A percentile compares a stretch with the other conserved stretches of the same genome.
Evolutionary conservation across 2,888 invertebrate species (phyloP).

Genomic region (Aspidapion aeneum): DNA sequence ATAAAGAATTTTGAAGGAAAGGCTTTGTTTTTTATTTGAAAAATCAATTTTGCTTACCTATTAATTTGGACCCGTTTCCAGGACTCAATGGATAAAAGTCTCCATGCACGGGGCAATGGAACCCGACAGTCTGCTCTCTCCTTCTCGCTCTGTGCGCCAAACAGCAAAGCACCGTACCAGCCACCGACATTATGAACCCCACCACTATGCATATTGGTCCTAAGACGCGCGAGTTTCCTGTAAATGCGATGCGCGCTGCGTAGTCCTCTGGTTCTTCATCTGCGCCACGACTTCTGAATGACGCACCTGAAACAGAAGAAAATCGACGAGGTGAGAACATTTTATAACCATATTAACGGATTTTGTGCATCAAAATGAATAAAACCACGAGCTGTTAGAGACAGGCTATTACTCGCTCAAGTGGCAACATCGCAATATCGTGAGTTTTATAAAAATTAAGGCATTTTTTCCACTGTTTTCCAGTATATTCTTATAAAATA

Average conservation of each 20-base stretch:
- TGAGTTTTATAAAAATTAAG: too few species aligned
- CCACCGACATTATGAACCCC: conserved; percentile 66
- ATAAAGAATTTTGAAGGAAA: too few species aligned
- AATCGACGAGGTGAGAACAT: too few species aligned
- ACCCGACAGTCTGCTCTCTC: conserved; percentile 65
- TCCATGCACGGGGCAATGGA: conserved; percentile 74
- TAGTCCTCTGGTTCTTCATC: conserved; percentile 71
- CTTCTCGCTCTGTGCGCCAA: conserved; percentile 64
- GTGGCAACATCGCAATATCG: too few species aligned
- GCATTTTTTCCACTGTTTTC: too few species aligned
- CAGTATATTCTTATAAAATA: too few species aligned
- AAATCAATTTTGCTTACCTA: too few species aligned
- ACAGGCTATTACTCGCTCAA: too few species aligned
- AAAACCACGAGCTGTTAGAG: too few species aligned
- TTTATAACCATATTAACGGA: too few species aligned
- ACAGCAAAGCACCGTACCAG: conserved; percentile 63
- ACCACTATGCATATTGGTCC: conserved; percentile 73
- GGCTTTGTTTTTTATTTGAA: too few species aligned
- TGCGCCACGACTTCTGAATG: conserved; percentile 68
- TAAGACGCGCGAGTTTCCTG: conserved; percentile 68
- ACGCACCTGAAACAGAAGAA: conserved; percentile 56
- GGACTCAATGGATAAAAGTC: conserved; percentile 75
- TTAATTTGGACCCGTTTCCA: conserved; percentile 50
- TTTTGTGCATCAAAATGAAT: too few species aligned
- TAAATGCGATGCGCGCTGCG: conserved; percentile 67